Conservation (phyloP, 2,113 vertebrate genomes). For the Cottus gobio region DNA sequence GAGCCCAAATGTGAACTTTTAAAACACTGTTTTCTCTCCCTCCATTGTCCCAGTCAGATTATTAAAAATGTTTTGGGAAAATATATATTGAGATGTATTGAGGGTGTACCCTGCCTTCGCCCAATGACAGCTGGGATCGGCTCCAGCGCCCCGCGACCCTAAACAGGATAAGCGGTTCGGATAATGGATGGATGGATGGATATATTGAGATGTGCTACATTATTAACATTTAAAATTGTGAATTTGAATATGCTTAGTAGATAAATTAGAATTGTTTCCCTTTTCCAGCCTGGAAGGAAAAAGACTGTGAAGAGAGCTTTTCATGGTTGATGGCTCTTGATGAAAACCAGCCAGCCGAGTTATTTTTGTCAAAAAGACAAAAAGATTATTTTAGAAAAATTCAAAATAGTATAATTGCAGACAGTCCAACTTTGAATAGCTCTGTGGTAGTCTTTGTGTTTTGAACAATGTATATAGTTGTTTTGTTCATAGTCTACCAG, state of each 20-base stretch:
- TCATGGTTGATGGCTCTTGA: constrained; percentile 43
- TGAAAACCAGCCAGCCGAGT: constrained; percentile 14
- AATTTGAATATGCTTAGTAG: constrained; percentile 30
- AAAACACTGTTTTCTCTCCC: too few species aligned
- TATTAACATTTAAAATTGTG: constrained; percentile 26
- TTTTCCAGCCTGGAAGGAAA: constrained; percentile 22
- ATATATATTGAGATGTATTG: too few species aligned
- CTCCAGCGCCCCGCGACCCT: too few species aligned
- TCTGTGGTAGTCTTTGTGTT: constrained; percentile 28
- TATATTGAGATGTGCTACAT: constrained; percentile 35
- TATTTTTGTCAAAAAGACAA: background rate
- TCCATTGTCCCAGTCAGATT: too few species aligned
- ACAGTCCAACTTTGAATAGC: constrained; percentile 1
- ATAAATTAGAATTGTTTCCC: constrained; percentile 32
- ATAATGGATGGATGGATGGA: too few species aligned
- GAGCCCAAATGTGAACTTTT: too few species aligned
- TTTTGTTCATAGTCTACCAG: constrained; percentile 8
- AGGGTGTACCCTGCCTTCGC: too few species aligned
- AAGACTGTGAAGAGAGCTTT: constrained; percentile 10
- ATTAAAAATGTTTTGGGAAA: too few species aligned
- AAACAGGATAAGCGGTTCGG: too few species aligned
- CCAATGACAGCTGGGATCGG: too few species aligned
- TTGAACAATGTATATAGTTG: constrained; percentile 1
- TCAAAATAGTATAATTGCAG: constrained; percentile 28
- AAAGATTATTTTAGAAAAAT: constrained; percentile 31